These are phyloP conservation scores for Sciurus vulgaris DNA, from an alignment of 2,797 vertebrate species.

Conservation along the genomic window DNA sequence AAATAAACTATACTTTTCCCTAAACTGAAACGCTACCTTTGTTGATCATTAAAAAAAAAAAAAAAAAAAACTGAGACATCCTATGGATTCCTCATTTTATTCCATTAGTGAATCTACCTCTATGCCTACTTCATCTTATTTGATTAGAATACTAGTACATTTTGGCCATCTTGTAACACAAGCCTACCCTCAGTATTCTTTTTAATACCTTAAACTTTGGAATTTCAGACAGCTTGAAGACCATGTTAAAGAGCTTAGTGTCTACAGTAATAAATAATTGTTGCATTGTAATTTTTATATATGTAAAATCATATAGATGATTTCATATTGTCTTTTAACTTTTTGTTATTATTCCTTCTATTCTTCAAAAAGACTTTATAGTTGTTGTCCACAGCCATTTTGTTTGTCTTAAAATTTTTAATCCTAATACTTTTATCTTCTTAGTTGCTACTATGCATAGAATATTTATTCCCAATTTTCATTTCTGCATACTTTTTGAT, in stretches of 20 bases:
- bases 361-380: background rate
- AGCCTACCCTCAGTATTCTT: background rate
- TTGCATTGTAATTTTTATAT: background rate
- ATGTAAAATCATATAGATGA: background rate
- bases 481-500: background rate
- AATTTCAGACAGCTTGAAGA: background rate
- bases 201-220: background rate
- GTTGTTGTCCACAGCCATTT: background rate
- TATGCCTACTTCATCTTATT: background rate
- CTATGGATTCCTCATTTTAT: background rate
- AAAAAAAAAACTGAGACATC: too few relatives aligned
- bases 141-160: background rate
- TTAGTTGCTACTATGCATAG: background rate
- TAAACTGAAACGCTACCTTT: background rate
- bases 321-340: background rate
- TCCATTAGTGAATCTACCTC: background rate
- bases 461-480: conserved; percentile 19
- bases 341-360: background rate
- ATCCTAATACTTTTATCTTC: background rate
- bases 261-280: background rate
- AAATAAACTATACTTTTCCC: background rate
- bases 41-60: background rate
- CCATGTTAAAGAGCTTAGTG: background rate
- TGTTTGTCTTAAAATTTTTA: background rate
- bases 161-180: background rate